Conservation (phyloP, 2,113 vertebrate genomes). For the Scytalopus superciliaris region DNA sequence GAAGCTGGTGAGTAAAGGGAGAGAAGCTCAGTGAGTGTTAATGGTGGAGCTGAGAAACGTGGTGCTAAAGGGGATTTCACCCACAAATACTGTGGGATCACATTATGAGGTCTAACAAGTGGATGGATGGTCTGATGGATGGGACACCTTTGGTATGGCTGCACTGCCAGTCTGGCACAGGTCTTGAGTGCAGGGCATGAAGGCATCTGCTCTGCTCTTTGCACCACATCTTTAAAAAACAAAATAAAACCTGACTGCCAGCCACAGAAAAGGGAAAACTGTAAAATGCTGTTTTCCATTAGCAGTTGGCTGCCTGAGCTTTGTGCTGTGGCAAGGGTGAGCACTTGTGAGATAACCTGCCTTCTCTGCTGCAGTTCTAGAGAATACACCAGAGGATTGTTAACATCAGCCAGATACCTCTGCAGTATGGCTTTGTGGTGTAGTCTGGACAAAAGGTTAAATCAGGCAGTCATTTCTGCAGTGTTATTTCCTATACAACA, state of each 20-base stretch:
- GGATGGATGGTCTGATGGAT: not conserved
- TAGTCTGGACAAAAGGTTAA: slow-evolving; percentile 42
- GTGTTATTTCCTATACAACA: slow-evolving; percentile 1
- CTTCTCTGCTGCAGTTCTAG: not conserved
- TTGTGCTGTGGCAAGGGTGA: not conserved
- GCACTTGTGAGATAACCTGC: slow-evolving; percentile 26
- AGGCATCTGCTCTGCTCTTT: not conserved
- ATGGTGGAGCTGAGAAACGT: not conserved
- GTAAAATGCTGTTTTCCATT: not conserved
- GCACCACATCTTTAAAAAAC: not conserved
- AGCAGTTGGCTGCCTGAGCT: not conserved
- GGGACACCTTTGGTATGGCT: not conserved
- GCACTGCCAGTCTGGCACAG: not conserved
- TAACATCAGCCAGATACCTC: slow-evolving; percentile 30
- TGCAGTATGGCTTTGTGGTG: not conserved
- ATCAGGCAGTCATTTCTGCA: not conserved
- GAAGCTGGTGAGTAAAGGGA: slow-evolving; percentile 7
- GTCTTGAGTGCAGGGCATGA: accelerated
- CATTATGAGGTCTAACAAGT: not conserved
- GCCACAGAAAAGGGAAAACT: not conserved
- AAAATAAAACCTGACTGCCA: not conserved
- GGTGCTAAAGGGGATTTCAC: not conserved
- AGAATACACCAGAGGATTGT: slow-evolving; percentile 1
- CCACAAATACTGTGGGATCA: accelerated
- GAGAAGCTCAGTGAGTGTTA: not conserved